Evolutionary conservation across 2,888 invertebrate genomes (phyloP).

Genomic region (Chymomyza fuscimana): DNA sequence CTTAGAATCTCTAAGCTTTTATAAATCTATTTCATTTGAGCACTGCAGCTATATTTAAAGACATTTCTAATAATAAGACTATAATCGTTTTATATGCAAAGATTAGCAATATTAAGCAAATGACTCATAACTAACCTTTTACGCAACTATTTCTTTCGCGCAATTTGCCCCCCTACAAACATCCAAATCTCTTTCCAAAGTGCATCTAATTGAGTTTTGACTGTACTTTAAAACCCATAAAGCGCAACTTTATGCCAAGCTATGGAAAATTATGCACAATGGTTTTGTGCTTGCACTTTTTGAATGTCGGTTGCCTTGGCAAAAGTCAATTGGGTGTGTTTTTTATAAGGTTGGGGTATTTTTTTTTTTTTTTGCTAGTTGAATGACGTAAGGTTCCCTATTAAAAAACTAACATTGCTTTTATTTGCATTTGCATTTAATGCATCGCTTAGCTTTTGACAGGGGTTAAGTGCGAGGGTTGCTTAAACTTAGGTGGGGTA

Average conservation of each 20-base stretch:
- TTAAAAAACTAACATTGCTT: conserved; percentile 11
- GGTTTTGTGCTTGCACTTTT: conserved; percentile 41
- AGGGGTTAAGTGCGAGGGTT: conserved; percentile 17
- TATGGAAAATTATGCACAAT: conserved; percentile 41
- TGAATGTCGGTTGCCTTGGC: conserved; percentile 40
- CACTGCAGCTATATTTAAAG: no score
- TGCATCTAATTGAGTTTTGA: background rate
- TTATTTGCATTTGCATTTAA: conserved; percentile 45
- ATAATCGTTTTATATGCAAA: no score
- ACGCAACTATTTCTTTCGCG: no score
- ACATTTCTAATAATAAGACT: no score
- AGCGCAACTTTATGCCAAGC: conserved; percentile 42
- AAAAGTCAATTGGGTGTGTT: conserved; percentile 51
- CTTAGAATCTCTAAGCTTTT: no score
- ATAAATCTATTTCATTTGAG: no score
- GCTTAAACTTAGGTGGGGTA: conserved; percentile 25
- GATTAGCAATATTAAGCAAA: no score
- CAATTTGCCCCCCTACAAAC: no score
- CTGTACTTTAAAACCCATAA: conserved; percentile 30
- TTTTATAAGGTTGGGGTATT: conserved; percentile 39
- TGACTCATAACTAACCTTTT: no score
- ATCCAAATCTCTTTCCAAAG: background rate
- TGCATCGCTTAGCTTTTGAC: conserved; percentile 56
- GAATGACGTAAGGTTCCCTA: background rate
- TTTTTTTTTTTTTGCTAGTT: conserved; percentile 32